Conservation (phyloP, 2,797 vertebrate species). For the Poecilia velifera region DNA sequence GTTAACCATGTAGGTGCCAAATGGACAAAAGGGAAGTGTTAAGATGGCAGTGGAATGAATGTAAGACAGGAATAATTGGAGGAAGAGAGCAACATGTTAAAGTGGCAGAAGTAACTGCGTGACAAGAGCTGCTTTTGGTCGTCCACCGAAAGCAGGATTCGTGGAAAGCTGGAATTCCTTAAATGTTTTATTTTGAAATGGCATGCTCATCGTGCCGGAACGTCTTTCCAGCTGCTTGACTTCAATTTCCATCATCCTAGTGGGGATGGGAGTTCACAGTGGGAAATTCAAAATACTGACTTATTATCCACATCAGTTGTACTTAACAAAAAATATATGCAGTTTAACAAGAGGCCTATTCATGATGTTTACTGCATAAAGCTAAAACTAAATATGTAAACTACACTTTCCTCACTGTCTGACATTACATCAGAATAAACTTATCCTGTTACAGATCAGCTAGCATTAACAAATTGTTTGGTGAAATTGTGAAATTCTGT, state of each 20-base stretch:
- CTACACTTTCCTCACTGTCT: not conserved
- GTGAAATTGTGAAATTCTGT: not conserved
- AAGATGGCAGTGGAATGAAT: not conserved
- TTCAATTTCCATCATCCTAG: not conserved
- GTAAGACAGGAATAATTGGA: too few relatives aligned
- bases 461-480: not conserved
- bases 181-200: constrained; percentile 19
- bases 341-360: not conserved
- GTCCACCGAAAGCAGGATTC: not conserved
- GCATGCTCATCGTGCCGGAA: constrained; percentile 22
- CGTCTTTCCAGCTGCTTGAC: not conserved
- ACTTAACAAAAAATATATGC: not conserved
- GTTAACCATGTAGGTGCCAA: constrained; percentile 71
- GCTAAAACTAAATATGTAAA: not conserved
- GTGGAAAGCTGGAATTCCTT: not conserved
- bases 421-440: not conserved
- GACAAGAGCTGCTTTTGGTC: constrained; percentile 25
- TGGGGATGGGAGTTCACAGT: not conserved
- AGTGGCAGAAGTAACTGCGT: not conserved
- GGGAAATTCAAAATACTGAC: not conserved
- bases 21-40: not conserved
- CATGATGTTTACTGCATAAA: not conserved
- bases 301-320: not conserved
- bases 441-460: not conserved
- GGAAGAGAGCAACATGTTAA: not conserved